Conservation (phyloP, 2,797 vertebrate species). For the Enteromius paludinosus region DNA sequence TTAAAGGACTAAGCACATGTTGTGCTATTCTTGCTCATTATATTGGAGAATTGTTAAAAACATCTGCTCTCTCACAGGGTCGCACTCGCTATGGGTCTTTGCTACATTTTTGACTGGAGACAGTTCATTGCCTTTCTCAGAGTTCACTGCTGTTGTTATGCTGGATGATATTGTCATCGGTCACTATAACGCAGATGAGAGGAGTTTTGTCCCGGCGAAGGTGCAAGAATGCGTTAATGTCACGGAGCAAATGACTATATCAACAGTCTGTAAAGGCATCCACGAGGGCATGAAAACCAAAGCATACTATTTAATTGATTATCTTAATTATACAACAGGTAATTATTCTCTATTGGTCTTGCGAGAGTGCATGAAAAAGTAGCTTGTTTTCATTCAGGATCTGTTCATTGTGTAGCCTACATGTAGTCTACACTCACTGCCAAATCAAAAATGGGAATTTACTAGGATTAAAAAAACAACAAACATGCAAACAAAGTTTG, state of each 20-base stretch:
- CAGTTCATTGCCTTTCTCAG: background rate
- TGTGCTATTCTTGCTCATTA: background rate
- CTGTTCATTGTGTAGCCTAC: background rate
- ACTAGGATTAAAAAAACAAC: background rate
- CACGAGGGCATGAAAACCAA: slow-evolving; percentile 39
- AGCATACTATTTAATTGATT: slow-evolving; percentile 21
- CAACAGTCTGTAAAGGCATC: slow-evolving; percentile 22
- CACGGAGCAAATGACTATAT: slow-evolving; percentile 7
- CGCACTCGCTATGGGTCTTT: slow-evolving; percentile 33
- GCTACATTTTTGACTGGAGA: slow-evolving; percentile 36
- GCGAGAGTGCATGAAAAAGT: background rate
- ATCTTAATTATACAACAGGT: slow-evolving; percentile 30
- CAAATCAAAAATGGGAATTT: background rate
- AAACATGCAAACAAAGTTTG: background rate
- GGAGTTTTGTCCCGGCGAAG: background rate
- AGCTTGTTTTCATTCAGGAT: no score
- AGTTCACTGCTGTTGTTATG: slow-evolving; percentile 19
- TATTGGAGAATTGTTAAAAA: background rate
- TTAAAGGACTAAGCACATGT: background rate
- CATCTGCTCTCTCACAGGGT: background rate
- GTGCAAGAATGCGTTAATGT: slow-evolving; percentile 2
- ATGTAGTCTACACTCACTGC: background rate
- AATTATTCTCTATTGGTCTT: background rate
- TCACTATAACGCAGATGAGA: slow-evolving; percentile 8
- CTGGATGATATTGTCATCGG: slow-evolving; percentile 35